Base-by-base conservation (phyloP, 1,140 invertebrate species). In the Drosophila pachea region DNA sequence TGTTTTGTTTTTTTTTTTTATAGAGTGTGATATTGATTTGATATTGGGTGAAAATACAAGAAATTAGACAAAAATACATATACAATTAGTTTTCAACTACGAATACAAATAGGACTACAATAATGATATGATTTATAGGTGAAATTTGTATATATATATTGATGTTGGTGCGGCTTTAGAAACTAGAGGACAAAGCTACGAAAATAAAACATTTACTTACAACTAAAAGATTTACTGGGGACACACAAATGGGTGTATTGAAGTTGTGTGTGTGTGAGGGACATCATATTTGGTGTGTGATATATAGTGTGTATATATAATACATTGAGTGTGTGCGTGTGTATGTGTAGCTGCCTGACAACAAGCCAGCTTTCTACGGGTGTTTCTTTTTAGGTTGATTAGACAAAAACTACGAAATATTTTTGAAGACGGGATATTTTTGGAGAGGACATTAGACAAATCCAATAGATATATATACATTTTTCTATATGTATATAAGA, bases 51-150 rank as follows among this genome's bases (percentile, higher is more conserved):
- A 86, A 87, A 87, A 76, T 88, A 88, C 82, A 84, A 84, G 76
- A 79, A 88, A 87, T 88, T 88, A 88, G 86, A 88, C 86, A 88
- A 88, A 74, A 88, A 88, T 88, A 88, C 86, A 88, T 82, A 82
- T 86, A 86, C 82, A 87, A 87, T 87, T 87, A 87, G 84, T 87
- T 87, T 78, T 86, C 83, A 86, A 86, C 76, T 86, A 88, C 78
- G 74, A 81, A 78, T 87, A 87, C 84, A 71, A 55, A 71, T 79
- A 76, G 67, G 70, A 70, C 73, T 83, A 71, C 62, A 32, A 54
- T 32, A 58, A 63, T 55, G 64, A 54, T 48, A 73, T 73, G 74
- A 49, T 52, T 63, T 59, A 49, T 50, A 31, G 36, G 50, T 70
- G 62, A 52, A 49, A 42, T 48, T 58, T 62, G 11, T 74, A 53